Evolutionary conservation across 1,140 invertebrate species (phyloP).

Genomic region (Ceratina australensis): DNA sequence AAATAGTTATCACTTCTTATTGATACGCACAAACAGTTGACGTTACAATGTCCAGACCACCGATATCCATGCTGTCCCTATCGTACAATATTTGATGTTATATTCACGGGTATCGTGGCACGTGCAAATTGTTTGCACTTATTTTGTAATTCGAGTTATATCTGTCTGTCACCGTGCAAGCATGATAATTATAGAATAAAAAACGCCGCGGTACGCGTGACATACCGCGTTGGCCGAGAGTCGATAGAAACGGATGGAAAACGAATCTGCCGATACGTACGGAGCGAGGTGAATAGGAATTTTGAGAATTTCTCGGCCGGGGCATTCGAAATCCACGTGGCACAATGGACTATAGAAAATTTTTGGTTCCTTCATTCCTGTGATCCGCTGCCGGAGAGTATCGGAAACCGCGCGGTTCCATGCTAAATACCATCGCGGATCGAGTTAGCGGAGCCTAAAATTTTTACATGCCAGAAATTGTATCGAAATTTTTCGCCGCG

Average conservation of each 20-base stretch:
- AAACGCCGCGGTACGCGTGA: conserved; percentile 15
- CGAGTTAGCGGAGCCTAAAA: conserved; percentile 43
- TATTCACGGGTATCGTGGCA: neutral
- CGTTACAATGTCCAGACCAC: neutral
- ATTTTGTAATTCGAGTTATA: too few relatives aligned
- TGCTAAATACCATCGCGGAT: conserved; percentile 52
- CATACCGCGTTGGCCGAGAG: conserved; percentile 42
- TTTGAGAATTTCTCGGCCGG: conserved; percentile 34
- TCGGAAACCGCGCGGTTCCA: conserved; percentile 31
- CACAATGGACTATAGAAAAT: conserved; percentile 46
- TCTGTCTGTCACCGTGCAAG: too few relatives aligned
- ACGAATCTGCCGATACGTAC: conserved; percentile 55
- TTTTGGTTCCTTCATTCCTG: conserved; percentile 47
- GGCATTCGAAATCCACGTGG: conserved; percentile 29
- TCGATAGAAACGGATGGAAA: conserved; percentile 39
- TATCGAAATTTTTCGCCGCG: neutral
- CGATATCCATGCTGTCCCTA: too few relatives aligned
- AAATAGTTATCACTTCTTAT: conserved; percentile 13
- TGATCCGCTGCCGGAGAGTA: conserved; percentile 31
- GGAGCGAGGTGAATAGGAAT: conserved; percentile 52
- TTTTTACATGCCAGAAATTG: conserved; percentile 30
- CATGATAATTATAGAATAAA: too few relatives aligned
- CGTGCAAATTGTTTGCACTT: too few relatives aligned
- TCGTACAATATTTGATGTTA: neutral
- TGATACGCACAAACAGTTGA: neutral